Percentiles rank a stretch among this genome's conserved stretches.
These are phyloP conservation scores for Micoletzkya japonica DNA, from an alignment of 2,888 invertebrate genomes.

Conservation along the genomic window DNA sequence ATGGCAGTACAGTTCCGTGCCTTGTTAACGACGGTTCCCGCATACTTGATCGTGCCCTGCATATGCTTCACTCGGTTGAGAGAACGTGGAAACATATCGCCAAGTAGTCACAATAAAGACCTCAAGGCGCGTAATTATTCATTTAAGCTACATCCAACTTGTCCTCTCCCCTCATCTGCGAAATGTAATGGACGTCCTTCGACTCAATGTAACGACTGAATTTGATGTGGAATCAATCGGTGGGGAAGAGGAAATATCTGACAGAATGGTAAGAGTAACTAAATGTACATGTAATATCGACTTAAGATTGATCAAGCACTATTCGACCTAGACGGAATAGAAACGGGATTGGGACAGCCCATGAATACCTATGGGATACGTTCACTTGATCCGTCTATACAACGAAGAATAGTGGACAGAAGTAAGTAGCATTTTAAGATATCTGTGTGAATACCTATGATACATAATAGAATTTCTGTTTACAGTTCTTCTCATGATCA, in stretches of 20 bases:
- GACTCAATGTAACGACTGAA: slow-evolving; percentile 23
- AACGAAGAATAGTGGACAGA: slow-evolving; percentile 14
- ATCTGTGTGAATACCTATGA: too few species aligned
- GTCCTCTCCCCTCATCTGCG: slow-evolving; percentile 15
- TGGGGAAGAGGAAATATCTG: slow-evolving; percentile 9
- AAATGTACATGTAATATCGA: background rate
- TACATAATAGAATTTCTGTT: too few species aligned
- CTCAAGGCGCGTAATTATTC: background rate
- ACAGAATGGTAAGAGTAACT: background rate
- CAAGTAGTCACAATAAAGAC: background rate
- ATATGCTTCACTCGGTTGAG: slow-evolving; percentile 19
- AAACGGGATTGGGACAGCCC: slow-evolving; percentile 16
- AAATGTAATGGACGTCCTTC: slow-evolving; percentile 7
- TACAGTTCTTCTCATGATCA: slow-evolving; percentile 14
- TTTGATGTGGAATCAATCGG: slow-evolving; percentile 6
- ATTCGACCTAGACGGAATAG: slow-evolving; percentile 18
- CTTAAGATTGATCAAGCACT: slow-evolving; percentile 21
- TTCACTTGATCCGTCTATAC: slow-evolving; percentile 4
- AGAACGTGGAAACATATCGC: slow-evolving; percentile 26
- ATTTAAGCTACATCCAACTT: slow-evolving; percentile 24
- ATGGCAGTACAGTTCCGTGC: slow-evolving; percentile 16
- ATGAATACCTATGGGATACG: slow-evolving; percentile 22
- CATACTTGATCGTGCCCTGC: slow-evolving; percentile 10
- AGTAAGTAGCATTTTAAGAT: too few species aligned
- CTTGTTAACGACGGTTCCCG: slow-evolving; percentile 8